These are phyloP conservation scores for Dysmachus trigonus DNA, from an alignment of 2,888 invertebrate genomes.

Conservation along the genomic window DNA sequence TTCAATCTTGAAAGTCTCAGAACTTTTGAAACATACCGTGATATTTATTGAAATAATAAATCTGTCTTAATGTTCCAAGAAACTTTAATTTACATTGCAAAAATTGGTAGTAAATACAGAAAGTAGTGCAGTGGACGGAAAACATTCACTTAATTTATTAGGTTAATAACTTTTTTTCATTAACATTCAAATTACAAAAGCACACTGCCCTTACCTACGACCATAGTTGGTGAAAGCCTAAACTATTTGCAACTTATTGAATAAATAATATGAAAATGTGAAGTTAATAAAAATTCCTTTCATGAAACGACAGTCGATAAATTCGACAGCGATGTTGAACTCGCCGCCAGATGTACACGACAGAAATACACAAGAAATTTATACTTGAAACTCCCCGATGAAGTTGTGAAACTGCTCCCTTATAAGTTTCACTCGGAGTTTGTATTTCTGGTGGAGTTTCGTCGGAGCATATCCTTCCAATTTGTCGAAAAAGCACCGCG, in stretches of 20 bases:
- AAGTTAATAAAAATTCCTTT: neutral
- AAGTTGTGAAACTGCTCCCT: neutral
- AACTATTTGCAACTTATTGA: neutral
- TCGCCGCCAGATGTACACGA: neutral
- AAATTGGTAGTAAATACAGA: too few relatives aligned
- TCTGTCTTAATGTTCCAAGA: neutral
- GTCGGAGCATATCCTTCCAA: neutral
- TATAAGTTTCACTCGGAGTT: neutral
- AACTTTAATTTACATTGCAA: neutral
- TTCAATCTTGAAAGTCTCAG: too few relatives aligned
- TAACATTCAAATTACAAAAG: neutral
- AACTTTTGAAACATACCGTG: too few relatives aligned
- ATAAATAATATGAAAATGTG: neutral
- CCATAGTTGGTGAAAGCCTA: neutral
- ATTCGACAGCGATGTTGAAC: neutral
- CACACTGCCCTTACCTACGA: neutral
- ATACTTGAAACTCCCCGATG: neutral
- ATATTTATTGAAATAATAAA: neutral
- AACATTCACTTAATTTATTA: too few relatives aligned
- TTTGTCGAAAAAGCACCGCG: neutral
- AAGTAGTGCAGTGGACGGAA: too few relatives aligned
- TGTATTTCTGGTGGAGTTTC: neutral
- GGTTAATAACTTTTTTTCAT: too few relatives aligned
- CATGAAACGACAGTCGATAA: neutral
- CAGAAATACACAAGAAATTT: neutral